Conservation (phyloP, 1,140 invertebrate species). For the Nephila pilipes region DNA sequence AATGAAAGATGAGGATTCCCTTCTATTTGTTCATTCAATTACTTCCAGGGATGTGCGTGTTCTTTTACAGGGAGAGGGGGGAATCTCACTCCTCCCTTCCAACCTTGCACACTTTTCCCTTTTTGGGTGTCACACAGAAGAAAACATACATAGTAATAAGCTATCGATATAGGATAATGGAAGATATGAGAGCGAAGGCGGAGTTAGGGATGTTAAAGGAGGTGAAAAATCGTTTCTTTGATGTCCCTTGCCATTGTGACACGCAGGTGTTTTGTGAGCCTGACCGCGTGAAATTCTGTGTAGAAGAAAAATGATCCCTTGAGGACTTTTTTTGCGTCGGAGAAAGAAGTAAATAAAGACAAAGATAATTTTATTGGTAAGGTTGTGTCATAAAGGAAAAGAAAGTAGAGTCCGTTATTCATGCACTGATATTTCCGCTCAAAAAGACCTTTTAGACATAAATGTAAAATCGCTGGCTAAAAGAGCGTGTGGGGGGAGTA, state of each 20-base stretch:
- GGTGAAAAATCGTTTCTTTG: not conserved
- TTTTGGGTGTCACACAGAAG: too few species aligned
- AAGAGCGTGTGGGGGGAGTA: too few species aligned
- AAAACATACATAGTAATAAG: slow-evolving; percentile 8
- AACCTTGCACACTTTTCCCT: not conserved
- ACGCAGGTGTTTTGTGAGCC: not conserved
- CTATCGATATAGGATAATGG: not conserved
- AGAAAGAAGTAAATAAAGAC: not conserved
- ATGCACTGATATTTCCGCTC: too few species aligned
- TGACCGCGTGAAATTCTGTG: not conserved
- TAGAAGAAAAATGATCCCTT: not conserved
- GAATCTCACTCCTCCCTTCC: not conserved
- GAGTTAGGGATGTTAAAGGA: not conserved
- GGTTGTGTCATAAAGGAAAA: too few species aligned
- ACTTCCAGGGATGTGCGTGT: slow-evolving; percentile 34
- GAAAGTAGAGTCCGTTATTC: too few species aligned
- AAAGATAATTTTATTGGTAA: too few species aligned
- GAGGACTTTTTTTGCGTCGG: not conserved
- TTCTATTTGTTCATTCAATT: slow-evolving; percentile 53
- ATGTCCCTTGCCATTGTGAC: not conserved
- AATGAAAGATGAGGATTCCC: not conserved
- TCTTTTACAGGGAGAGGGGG: not conserved
- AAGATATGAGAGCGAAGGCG: not conserved
- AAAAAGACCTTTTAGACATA: too few species aligned
- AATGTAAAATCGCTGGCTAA: too few species aligned